Evolutionary conservation across 1,140 invertebrate genomes (phyloP), one percentile per base, ranked within the genome.

Genomic region (Scaptomyza hsui): DNA sequence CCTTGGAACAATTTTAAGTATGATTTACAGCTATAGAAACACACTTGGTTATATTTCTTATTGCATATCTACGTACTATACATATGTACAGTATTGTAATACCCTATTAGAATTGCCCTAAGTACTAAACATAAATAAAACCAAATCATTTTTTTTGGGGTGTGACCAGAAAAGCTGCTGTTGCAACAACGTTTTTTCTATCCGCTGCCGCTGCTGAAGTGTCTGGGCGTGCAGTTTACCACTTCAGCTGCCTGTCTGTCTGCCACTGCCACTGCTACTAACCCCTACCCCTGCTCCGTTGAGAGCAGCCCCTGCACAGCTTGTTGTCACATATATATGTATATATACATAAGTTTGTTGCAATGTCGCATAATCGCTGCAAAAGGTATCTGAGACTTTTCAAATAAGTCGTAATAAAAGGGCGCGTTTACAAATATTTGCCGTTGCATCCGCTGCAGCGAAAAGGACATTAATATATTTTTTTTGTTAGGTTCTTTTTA

Each of bases 391-490:
- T 13, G 13, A 37, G 69, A 42, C 61, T 65, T 67, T 51, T 16
- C 6, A 2, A 29, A 29, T 29, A 29, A 29, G n/a, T n/a, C n/a
- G n/a, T 29, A 41, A 35, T 52, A 47, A 70, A 74, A 63, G 71
- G 75, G 78, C 72, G 72, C 75, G 62, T 70, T 72, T 72, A 81
- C 75, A 81, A 81, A 81, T 78, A 81, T 81, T 81, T 81, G 75
- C 13, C 67, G 47, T 74, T 73, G 63, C 64, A 73, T 73, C 71
- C 51, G 56, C 24, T 62, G 60, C 59, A 73, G 57, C 71, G 35
- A 73, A 60, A 74, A 74, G 60, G 72, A 74, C 65, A 74, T 71
- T 74, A 74, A 70, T 68, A 52, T 62, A 55, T 26, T 56, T 49
- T 39, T 32, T 69, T 4, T 42, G 10, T 37, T 39, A n/a, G 21